These are phyloP conservation scores for Pseudoatta argentina DNA, from an alignment of 1,140 invertebrate species.

Conservation along the genomic window DNA sequence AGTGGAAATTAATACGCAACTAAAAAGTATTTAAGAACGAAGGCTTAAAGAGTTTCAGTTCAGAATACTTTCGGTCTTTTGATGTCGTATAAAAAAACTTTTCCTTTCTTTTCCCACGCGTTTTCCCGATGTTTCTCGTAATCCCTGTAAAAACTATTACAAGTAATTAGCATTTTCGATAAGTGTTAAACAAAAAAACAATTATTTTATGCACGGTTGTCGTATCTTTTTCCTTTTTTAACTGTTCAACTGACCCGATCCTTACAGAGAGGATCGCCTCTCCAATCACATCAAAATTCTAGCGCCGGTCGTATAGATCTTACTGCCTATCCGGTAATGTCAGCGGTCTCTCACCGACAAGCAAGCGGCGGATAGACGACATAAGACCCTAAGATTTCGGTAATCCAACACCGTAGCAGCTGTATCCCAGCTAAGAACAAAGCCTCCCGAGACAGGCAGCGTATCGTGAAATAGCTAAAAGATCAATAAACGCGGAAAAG, in stretches of 20 bases:
- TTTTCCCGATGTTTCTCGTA: slow-evolving; percentile 62
- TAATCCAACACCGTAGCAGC: slow-evolving; percentile 75
- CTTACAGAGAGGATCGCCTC: not conserved
- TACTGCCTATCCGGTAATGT: slow-evolving; percentile 26
- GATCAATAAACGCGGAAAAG: slow-evolving; percentile 5
- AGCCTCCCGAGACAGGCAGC: slow-evolving; percentile 8
- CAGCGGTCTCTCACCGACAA: slow-evolving; percentile 19
- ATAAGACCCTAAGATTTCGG: slow-evolving; percentile 68
- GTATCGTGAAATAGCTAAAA: slow-evolving; percentile 44
- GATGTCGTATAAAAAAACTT: slow-evolving; percentile 51
- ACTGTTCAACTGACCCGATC: not conserved
- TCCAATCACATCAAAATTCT: slow-evolving; percentile 26
- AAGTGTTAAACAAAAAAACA: slow-evolving; percentile 66
- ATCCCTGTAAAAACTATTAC: slow-evolving; percentile 40
- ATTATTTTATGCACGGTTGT: not conserved
- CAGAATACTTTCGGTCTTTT: slow-evolving; percentile 20
- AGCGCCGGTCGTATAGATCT: slow-evolving; percentile 17
- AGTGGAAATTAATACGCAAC: slow-evolving; percentile 1
- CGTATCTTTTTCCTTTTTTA: slow-evolving; percentile 6
- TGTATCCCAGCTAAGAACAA: slow-evolving; percentile 68
- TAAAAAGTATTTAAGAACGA: slow-evolving; percentile 1
- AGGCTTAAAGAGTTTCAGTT: not conserved
- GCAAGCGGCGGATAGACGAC: slow-evolving; percentile 46
- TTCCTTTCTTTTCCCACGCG: slow-evolving; percentile 45
- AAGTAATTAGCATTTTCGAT: slow-evolving; percentile 77